A percentile compares a stretch with the other conserved stretches of the same genome.
These are phyloP conservation scores for Siderastrea siderea DNA, from an alignment of 92 coral and sea anemone genomes.

Conservation along the genomic window DNA sequence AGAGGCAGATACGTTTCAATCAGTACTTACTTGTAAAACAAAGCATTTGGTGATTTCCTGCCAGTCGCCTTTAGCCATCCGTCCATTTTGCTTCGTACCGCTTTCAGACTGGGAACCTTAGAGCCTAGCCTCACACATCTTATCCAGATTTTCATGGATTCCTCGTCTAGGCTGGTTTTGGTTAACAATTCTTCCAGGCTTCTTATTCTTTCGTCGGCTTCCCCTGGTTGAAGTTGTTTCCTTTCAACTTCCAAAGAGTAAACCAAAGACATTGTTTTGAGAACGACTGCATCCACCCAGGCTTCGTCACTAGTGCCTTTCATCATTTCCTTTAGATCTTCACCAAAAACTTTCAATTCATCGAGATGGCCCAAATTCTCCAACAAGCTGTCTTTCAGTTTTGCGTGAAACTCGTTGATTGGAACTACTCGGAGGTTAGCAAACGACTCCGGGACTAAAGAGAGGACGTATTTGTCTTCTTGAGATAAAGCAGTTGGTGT, in stretches of 20 bases:
- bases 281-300: conserved; percentile 65
- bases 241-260: conserved; percentile 78
- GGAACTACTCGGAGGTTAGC: conserved; percentile 65
- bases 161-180: conserved; percentile 50
- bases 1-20: background rate
- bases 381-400: conserved; percentile 58
- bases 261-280: conserved; percentile 62
- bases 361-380: conserved; percentile 65
- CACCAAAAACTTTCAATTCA: conserved; percentile 62
- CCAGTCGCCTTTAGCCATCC: conserved; percentile 69
- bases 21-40: conserved; percentile 85
- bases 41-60: conserved; percentile 78
- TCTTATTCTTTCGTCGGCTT: conserved; percentile 69
- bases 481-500: background rate
- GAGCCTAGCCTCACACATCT: conserved; percentile 58
- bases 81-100: conserved; percentile 56
- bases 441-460: conserved; percentile 79
- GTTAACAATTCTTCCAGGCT: conserved; percentile 57
- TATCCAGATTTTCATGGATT: conserved; percentile 80
- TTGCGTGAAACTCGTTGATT: conserved; percentile 76
- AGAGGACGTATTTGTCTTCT: conserved; percentile 65
- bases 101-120: conserved; percentile 64
- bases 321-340: conserved; percentile 52
- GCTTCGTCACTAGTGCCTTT: conserved; percentile 56
- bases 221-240: conserved; percentile 58